Percentiles rank a stretch among this genome's conserved stretches.
Evolutionary conservation across 2,797 vertebrate genomes (phyloP).

Genomic region (Gambusia yucatana): DNA sequence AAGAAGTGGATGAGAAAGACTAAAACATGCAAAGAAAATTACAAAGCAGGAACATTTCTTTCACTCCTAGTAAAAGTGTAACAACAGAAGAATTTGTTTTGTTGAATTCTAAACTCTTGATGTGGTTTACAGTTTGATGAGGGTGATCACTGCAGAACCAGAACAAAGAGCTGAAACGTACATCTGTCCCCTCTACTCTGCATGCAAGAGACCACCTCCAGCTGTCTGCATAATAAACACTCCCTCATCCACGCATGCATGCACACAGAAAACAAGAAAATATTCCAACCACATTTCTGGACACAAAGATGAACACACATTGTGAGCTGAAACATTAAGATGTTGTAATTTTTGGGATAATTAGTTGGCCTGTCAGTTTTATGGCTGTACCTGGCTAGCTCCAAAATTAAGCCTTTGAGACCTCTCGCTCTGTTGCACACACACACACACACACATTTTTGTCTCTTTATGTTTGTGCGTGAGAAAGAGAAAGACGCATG

Average conservation of each 20-base stretch:
- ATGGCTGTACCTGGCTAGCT: conserved; percentile 85
- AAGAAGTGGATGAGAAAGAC: not conserved
- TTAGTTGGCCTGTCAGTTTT: conserved; percentile 90
- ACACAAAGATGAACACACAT: conserved; percentile 4
- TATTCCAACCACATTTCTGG: conserved; percentile 7
- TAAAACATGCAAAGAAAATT: conserved; percentile 8
- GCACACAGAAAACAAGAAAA: conserved; percentile 40
- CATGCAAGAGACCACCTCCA: conserved; percentile 74
- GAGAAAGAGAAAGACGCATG: conserved; percentile 12
- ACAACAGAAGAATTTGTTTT: conserved; percentile 6
- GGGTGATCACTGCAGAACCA: conserved; percentile 36
- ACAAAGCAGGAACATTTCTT: not conserved
- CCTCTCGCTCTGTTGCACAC: conserved; percentile 67
- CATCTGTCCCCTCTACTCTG: conserved; percentile 66
- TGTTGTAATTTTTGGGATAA: conserved; percentile 87
- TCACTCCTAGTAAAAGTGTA: conserved; percentile 6
- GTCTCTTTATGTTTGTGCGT: conserved; percentile 51
- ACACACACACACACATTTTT: conserved; percentile 9
- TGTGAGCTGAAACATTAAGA: conserved; percentile 79
- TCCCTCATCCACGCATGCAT: conserved; percentile 22
- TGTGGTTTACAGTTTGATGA: conserved; percentile 23
- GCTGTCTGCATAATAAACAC: conserved; percentile 76
- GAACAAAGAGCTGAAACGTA: conserved; percentile 68
- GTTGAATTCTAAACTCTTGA: conserved; percentile 25
- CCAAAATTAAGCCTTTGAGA: conserved; percentile 80